Conservation (phyloP, 2,797 vertebrate species). For the Dryobates pubescens region DNA sequence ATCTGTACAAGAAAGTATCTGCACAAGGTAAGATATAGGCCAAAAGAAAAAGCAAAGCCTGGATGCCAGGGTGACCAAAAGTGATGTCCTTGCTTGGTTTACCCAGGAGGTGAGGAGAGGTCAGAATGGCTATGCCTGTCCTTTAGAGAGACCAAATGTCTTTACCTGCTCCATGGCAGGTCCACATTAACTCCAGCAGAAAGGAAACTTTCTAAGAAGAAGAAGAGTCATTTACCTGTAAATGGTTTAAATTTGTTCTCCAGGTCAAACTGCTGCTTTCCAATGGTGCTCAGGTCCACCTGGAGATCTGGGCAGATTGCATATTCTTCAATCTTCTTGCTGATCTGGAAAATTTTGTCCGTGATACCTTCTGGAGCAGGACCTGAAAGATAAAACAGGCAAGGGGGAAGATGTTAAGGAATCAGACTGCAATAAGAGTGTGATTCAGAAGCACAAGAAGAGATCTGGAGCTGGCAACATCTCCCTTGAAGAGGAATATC, state of each 20-base stretch:
- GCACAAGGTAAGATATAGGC: neutral
- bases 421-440: neutral
- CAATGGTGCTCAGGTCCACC: conserved; percentile 89
- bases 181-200: neutral
- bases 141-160: neutral
- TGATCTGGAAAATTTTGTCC: conserved; percentile 95
- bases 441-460: neutral
- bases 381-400: conserved; percentile 74
- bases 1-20: neutral
- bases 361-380: conserved; percentile 96
- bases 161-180: neutral
- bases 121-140: neutral
- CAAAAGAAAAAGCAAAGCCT: neutral
- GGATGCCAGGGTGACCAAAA: neutral
- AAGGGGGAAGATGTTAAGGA: neutral
- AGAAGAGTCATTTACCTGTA: conserved; percentile 80
- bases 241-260: conserved; percentile 95
- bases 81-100: neutral
- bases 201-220: neutral
- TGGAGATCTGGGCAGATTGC: conserved; percentile 94
- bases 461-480: neutral
- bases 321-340: conserved; percentile 94
- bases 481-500: neutral
- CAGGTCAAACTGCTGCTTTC: conserved; percentile 96
- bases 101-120: neutral